phyloP scores from a whole-genome alignment of 2,797 vertebrate species.

The Pelochelys cantorii region DNA sequence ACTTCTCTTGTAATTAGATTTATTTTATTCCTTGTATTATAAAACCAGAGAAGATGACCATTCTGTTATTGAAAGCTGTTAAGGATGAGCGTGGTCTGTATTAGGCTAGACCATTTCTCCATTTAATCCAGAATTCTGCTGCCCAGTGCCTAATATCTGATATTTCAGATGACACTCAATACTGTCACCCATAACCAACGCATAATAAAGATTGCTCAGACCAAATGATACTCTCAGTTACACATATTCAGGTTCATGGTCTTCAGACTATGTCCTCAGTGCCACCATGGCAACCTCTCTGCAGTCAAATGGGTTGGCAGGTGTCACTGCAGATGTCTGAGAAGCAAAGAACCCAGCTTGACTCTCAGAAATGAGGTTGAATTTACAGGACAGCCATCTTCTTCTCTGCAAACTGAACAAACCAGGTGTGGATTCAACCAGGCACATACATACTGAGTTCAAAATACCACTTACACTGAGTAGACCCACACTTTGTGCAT shows the following conservation, averaged over 20 bases:
- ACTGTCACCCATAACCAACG: not conserved
- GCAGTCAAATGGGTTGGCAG: not conserved
- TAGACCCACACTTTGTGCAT: not conserved
- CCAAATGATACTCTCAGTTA: not conserved
- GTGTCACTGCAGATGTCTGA: not conserved
- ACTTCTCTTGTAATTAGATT: not conserved
- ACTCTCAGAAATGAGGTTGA: no score
- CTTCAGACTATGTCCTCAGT: no score
- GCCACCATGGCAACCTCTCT: no score
- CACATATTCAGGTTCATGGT: no score
- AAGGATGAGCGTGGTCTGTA: not conserved
- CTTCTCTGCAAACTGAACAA: not conserved
- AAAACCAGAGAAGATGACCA: not conserved
- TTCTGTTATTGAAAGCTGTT: not conserved
- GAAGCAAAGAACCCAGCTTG: no score
- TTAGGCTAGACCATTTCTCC: not conserved
- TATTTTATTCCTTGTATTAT: not conserved
- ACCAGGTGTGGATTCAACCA: not conserved
- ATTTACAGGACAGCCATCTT: not conserved
- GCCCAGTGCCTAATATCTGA: not conserved
- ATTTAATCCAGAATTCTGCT: not conserved
- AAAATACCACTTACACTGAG: not conserved
- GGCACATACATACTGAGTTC: not conserved
- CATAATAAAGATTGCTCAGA: not conserved
- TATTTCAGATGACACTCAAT: not conserved